phyloP scores from a whole-genome alignment of 1,140 invertebrate genomes.

The Monochamus saltuarius region DNA sequence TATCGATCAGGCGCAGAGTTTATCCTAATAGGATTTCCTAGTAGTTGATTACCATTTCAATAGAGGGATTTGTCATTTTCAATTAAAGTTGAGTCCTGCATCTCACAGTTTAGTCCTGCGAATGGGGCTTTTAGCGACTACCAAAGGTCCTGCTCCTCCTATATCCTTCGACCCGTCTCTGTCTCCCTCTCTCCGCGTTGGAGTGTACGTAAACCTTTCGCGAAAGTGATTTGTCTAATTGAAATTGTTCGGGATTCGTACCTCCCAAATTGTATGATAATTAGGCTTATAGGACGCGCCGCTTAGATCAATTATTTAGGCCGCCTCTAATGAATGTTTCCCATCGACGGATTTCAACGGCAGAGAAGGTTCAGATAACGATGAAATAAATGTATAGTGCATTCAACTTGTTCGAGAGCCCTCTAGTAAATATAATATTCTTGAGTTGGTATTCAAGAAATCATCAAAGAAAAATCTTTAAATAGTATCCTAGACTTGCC shows the following conservation, averaged over 20 bases:
- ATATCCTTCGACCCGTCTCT: slow-evolving; percentile 5
- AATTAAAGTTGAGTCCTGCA: slow-evolving; percentile 55
- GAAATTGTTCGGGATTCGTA: slow-evolving; percentile 20
- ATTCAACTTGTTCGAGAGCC: too few species aligned
- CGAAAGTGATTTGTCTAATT: slow-evolving; percentile 8
- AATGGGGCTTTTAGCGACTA: slow-evolving; percentile 33
- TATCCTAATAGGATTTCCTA: slow-evolving; percentile 55
- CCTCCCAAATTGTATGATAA: slow-evolving; percentile 20
- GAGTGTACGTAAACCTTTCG: too few species aligned
- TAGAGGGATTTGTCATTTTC: slow-evolving; percentile 55
- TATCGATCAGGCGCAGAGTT: slow-evolving; percentile 51
- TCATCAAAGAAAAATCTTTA: too few species aligned
- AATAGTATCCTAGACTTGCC: too few species aligned
- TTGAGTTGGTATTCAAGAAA: too few species aligned
- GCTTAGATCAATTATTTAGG: neutral
- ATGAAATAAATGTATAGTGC: too few species aligned
- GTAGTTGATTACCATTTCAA: slow-evolving; percentile 56
- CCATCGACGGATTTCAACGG: too few species aligned
- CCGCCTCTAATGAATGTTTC: too few species aligned
- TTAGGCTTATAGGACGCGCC: slow-evolving; percentile 8
- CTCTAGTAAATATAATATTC: too few species aligned
- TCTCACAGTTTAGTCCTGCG: slow-evolving; percentile 39
- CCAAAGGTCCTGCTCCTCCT: slow-evolving; percentile 24
- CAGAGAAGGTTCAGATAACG: too few species aligned
- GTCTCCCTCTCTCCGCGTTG: neutral